These are phyloP conservation scores for Semaprochilodus insignis DNA, from an alignment of 2,797 vertebrate species.

Conservation along the genomic window DNA sequence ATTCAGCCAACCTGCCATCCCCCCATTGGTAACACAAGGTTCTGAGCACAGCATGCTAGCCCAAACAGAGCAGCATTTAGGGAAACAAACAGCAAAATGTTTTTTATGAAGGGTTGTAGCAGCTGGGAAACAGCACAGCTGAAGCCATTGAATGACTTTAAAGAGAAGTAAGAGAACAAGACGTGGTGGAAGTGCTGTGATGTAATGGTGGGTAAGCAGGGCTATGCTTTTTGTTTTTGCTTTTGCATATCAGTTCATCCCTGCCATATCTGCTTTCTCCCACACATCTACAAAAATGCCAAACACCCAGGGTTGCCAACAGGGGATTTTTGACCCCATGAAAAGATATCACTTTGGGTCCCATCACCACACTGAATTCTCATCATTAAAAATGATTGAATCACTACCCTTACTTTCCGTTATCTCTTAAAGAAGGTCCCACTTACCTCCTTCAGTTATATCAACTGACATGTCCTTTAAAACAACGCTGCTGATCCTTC, in stretches of 20 bases:
- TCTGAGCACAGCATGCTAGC: conserved; percentile 13
- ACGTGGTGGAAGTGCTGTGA: not conserved
- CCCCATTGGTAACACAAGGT: not conserved
- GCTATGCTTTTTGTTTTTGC: not conserved
- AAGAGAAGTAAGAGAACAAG: not conserved
- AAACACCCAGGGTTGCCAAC: no score
- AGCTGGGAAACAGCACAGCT: conserved; percentile 18
- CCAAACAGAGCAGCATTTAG: conserved; percentile 33
- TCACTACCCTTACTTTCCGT: no score
- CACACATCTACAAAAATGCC: not conserved
- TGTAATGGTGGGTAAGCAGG: conserved; percentile 1
- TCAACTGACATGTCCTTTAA: no score
- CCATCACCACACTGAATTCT: no score
- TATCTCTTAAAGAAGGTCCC: no score
- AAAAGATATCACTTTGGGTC: no score
- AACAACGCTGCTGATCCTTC: no score
- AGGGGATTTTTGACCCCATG: no score
- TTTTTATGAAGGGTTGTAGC: conserved; percentile 39
- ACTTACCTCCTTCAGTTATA: no score
- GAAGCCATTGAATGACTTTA: not conserved
- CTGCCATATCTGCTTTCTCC: not conserved
- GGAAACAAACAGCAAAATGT: conserved; percentile 38
- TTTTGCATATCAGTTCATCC: not conserved
- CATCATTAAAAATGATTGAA: no score
- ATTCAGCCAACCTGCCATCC: conserved; percentile 50